Base-by-base conservation (phyloP, 2,113 vertebrate genomes). In the Verasper variegatus region DNA sequence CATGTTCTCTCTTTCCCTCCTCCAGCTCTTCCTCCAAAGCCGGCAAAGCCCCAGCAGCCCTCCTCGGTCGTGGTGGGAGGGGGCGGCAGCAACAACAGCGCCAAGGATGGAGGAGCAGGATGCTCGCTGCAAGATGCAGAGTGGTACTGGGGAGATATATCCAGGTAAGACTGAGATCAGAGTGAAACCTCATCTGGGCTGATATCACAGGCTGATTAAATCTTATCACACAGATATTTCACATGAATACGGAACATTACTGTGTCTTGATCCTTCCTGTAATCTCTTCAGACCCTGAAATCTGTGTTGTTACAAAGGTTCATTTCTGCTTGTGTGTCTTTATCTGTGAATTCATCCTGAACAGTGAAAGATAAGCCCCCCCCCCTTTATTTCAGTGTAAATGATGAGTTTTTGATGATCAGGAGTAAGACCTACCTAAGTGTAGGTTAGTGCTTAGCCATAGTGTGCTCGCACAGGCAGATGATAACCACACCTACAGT, bases 81-180 rank as follows among this genome's bases (percentile, higher is more conserved):
- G 2, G 68, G 68, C 62, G 20, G 51, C 71, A 64, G 75, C 74
- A 82, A 35, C 66, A 83, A 68, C 18, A 42, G 65, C 11, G 0
- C 84, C 21, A 86, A 86, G 77, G 88, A 90, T 0, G 86, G 69
- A 51, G 86, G 84, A 21, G 57, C 58, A 0, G 86, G 68, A 49
- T 56, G 81, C 12, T 86, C 80, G 0, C 81, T 92, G 73, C 86
- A 90, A 14, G 89, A 87, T 64, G 91, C 89, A 0, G 88, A 90
- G 70, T 92, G 91, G 91, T 92, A 92, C 82, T 92, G 91, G 91
- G 91, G 91, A 0, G 87, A 91, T 82, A 90, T 91, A 68, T 89
- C 88, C 81, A 93, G 90, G 90, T 89, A 80, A 21, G 47, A 17
- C 15, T 18, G 47, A 49, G 45, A 42, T 5, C 4, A 42, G 9